Evolutionary conservation across 2,113 vertebrate species (phyloP).

Genomic region (Symphodus melops): DNA sequence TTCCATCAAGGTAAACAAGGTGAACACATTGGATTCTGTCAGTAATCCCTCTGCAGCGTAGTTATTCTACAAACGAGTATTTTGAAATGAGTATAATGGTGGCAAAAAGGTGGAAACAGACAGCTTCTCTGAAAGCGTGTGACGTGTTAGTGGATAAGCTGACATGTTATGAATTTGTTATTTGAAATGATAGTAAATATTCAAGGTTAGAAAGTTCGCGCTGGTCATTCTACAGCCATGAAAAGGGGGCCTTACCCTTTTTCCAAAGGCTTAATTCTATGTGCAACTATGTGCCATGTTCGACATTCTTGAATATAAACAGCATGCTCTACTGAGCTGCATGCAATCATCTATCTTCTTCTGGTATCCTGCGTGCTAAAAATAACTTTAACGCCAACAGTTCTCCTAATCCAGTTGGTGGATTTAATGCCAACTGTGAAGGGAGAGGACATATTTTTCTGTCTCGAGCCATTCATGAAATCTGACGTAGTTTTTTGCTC

Average conservation of each 20-base stretch:
- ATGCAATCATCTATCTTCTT: background rate
- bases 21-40: too few species aligned
- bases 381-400: slow-evolving; percentile 32
- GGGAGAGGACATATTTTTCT: slow-evolving; percentile 29
- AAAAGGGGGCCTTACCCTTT: background rate
- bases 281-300: background rate
- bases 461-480: slow-evolving; percentile 6
- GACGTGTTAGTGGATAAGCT: too few species aligned
- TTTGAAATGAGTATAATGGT: too few species aligned
- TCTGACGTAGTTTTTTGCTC: slow-evolving; percentile 1
- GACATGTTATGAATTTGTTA: too few species aligned
- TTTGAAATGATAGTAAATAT: background rate
- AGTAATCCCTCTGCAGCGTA: too few species aligned
- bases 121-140: too few species aligned
- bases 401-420: slow-evolving; percentile 39
- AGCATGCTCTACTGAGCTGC: background rate
- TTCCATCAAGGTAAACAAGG: background rate
- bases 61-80: background rate
- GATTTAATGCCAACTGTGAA: slow-evolving; percentile 46
- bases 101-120: too few species aligned
- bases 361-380: slow-evolving; percentile 24
- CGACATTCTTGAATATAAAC: slow-evolving; percentile 1
- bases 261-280: background rate
- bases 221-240: background rate
- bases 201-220: background rate